Conservation (phyloP, 1,140 invertebrate species). For the Diorhabda elongata region DNA sequence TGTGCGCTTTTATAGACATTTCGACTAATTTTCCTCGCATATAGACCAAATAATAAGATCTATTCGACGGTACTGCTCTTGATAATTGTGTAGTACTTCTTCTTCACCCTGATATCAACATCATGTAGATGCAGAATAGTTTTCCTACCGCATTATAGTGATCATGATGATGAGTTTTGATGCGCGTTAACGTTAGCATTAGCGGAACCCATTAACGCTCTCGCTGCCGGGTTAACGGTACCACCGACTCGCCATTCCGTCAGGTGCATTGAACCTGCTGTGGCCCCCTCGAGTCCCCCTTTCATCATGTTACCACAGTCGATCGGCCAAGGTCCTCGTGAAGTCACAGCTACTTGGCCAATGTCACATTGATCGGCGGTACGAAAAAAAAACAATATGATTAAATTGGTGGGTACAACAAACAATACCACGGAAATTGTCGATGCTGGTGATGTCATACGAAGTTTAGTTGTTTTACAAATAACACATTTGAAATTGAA, state of each 20-base stretch:
- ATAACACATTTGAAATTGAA: too few species aligned
- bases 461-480: too few species aligned
- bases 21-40: neutral
- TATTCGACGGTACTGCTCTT: neutral
- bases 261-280: constrained; percentile 44
- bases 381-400: neutral
- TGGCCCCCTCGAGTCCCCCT: constrained; percentile 8
- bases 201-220: constrained; percentile 44
- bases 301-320: neutral
- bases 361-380: constrained; percentile 8
- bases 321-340: constrained; percentile 14
- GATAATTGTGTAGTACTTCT: neutral
- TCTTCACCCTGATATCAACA: neutral
- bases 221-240: constrained; percentile 36
- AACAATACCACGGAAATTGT: neutral
- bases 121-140: neutral
- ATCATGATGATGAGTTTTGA: neutral
- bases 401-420: neutral
- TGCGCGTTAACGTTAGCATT: constrained; percentile 26
- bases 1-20: too few species aligned
- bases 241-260: constrained; percentile 42
- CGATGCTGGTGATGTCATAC: neutral
- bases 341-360: constrained; percentile 5
- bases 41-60: constrained; percentile 1
- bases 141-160: neutral